Conservation (phyloP, 2,797 vertebrate genomes). For the Hoplostethus atlanticus region DNA sequence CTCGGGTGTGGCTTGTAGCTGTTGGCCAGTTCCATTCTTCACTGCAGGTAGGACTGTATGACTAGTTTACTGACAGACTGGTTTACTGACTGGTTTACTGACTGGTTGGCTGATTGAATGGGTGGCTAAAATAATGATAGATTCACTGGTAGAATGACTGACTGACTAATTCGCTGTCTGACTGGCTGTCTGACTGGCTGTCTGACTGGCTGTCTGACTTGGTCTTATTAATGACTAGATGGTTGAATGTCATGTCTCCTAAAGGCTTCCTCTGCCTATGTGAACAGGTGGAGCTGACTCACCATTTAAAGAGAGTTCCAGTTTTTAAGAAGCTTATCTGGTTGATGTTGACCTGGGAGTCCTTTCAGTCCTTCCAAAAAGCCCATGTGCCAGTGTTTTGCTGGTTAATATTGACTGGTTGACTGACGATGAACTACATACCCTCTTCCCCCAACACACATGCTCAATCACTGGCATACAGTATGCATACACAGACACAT, state of each 20-base stretch:
- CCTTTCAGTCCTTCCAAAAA: constrained; percentile 28
- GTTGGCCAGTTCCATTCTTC: constrained; percentile 51
- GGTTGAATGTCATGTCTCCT: neutral
- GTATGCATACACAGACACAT: too few relatives aligned
- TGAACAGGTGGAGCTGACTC: constrained; percentile 1
- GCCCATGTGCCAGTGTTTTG: constrained; percentile 35
- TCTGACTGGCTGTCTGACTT: constrained; percentile 1
- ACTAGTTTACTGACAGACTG: neutral
- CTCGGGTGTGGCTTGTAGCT: constrained; percentile 54
- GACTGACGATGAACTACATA: constrained; percentile 1
- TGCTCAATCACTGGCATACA: too few relatives aligned
- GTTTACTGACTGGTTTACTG: neutral
- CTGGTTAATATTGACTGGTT: constrained; percentile 34
- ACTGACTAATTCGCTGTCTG: neutral
- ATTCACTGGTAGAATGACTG: constrained; percentile 1
- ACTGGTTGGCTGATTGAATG: neutral
- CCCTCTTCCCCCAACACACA: too few relatives aligned
- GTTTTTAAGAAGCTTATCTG: constrained; percentile 10
- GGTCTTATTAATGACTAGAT: neutral
- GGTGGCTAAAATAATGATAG: too few relatives aligned
- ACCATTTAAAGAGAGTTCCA: neutral
- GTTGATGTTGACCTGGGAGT: constrained; percentile 20
- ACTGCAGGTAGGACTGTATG: constrained; percentile 57
- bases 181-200: neutral
- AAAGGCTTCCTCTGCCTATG: neutral